These are phyloP conservation scores for Caretta caretta DNA, from an alignment of 2,113 vertebrate genomes.

Conservation along the genomic window DNA sequence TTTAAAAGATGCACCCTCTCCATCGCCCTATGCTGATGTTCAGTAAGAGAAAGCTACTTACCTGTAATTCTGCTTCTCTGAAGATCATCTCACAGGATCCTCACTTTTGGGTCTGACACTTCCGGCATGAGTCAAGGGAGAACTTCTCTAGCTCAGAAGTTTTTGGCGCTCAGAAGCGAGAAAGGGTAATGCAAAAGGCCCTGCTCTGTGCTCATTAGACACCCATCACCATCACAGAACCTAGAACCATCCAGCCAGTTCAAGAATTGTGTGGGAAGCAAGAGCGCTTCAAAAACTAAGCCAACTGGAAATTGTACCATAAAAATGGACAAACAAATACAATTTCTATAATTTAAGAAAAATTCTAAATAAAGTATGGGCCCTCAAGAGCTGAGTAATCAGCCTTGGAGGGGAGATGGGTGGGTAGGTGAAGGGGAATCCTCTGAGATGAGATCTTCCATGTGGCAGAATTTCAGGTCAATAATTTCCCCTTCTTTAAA, in stretches of 20 bases:
- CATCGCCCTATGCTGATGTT: not conserved
- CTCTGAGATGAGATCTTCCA: not conserved
- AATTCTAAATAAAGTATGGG: not conserved
- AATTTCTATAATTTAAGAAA: not conserved
- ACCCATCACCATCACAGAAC: not conserved
- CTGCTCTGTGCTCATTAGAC: not conserved
- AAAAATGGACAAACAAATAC: not conserved
- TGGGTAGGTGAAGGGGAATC: not conserved
- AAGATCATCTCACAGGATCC: not conserved
- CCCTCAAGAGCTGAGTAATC: not conserved
- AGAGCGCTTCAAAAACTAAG: not conserved
- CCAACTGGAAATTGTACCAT: not conserved
- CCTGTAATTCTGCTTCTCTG: not conserved
- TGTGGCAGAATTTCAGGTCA: not conserved
- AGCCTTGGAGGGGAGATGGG: too few species aligned
- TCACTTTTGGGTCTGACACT: not conserved
- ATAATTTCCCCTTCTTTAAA: not conserved
- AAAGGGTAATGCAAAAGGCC: not conserved
- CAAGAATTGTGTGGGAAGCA: not conserved
- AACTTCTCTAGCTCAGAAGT: not conserved
- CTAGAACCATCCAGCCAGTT: not conserved
- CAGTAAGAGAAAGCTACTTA: not conserved
- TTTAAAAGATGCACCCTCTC: not conserved
- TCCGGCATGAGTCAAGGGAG: rapidly evolving
- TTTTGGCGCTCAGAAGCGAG: not conserved